Base-by-base conservation (phyloP, 1,140 invertebrate genomes). In the Ceratina japonica region DNA sequence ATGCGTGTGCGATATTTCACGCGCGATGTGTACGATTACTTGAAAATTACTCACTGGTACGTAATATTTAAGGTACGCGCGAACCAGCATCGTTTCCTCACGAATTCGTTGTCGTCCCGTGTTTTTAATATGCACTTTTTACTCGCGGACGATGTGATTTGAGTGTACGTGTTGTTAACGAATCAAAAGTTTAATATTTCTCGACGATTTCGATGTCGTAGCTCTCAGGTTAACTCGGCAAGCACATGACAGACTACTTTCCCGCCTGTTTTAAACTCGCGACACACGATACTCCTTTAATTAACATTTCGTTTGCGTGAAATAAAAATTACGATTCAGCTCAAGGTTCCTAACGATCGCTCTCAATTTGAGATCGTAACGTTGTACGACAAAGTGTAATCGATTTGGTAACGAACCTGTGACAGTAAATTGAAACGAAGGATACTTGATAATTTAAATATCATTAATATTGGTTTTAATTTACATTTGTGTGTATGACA, bases 251-350 rank as follows among this genome's bases (percentile, higher is more conserved):
- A 69, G 15, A 63, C 27, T 2, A 24, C 59, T 80, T 82, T 82
- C 81, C 78, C 81, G 81, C 81, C 81, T 31, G 66, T 82, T 82
- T 82, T 72, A 22, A 78, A 78, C 37, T 54, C 18, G 24, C 4
- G 1, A 37, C n/a, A 20, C 20, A 4, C 16, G 16, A 44, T 62
- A 16, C 22, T 61, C 20, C 2, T 44, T 71, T 16, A 20, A 18
- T 24, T 27, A 20, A 61, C 49, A 8, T 13, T 52, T 52, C 31
- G n/a, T 37, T 54, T 64, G 37, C 3, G 15, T 1, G 4, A 10
- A 20, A 18, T 24, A 2, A 2, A 24, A 15, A 62, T 70, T 70
- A 16, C 10, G 37, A 72, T 72, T 61, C n/a, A 16, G 20, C 62
- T 63, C 18, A 8, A 63, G 3, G 8, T 24, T 59, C 22, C 18